Percentiles rank a stretch among this genome's conserved stretches.
Evolutionary conservation across 2,888 invertebrate species (phyloP).

Genomic region (Agriotes lineatus): DNA sequence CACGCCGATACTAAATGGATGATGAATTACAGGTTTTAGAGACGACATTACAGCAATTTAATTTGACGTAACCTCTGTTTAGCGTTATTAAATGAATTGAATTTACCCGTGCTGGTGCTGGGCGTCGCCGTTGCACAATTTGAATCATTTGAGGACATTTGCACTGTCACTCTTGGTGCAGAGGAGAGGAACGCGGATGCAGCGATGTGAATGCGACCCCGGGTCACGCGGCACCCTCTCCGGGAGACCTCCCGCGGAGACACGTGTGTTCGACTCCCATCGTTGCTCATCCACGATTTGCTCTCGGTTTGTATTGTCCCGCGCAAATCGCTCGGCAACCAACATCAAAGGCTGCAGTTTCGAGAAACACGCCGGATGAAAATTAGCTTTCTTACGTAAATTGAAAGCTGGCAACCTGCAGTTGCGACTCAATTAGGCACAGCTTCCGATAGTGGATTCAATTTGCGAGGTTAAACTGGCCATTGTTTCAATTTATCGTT

Average conservation of each 20-base stretch:
- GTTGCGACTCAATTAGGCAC: no score
- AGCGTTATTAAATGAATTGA: conserved; percentile 28
- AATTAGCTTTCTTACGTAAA: no score
- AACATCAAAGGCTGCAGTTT: conserved; percentile 15
- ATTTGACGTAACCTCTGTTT: conserved; percentile 36
- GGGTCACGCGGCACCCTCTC: conserved; percentile 44
- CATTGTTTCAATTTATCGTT: no score
- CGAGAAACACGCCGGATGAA: no score
- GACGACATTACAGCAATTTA: conserved; percentile 35
- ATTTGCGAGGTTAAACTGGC: no score
- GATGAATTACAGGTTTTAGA: conserved; percentile 32
- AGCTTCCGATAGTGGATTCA: no score
- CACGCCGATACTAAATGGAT: conserved; percentile 35
- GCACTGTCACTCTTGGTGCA: conserved; percentile 32
- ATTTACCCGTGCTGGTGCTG: conserved; percentile 38
- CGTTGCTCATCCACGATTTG: conserved; percentile 25
- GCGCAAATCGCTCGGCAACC: conserved; percentile 12
- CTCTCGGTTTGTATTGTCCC: conserved; percentile 27
- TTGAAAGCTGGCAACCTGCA: no score
- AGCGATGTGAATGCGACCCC: conserved; percentile 41
- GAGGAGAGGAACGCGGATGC: conserved; percentile 42
- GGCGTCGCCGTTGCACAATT: conserved; percentile 10
- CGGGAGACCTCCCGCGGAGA: conserved; percentile 38
- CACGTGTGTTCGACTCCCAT: conserved; percentile 40
- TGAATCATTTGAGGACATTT: conserved; percentile 33